Percentiles rank a stretch among this genome's conserved stretches.
Conservation (phyloP, 2,797 vertebrate genomes). For the Ctenopoma kingsleyae region DNA sequence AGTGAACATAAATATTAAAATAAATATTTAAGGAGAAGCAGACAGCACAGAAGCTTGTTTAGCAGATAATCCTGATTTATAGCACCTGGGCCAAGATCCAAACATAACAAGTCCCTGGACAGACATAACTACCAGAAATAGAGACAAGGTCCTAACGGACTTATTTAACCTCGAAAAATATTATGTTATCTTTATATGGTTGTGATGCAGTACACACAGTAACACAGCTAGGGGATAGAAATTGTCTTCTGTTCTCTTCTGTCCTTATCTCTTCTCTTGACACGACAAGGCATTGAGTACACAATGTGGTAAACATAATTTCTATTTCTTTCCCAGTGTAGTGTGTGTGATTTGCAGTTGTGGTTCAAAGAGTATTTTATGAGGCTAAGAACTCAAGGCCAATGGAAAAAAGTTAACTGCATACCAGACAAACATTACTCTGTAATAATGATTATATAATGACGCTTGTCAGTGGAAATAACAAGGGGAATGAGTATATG, state of each 20-base stretch:
- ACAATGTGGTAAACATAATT: constrained; percentile 26
- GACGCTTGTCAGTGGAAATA: constrained; percentile 33
- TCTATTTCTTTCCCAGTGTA: constrained; percentile 27
- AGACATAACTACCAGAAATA: constrained; percentile 52
- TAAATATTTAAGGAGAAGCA: constrained; percentile 21
- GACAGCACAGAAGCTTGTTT: constrained; percentile 54
- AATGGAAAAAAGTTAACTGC: constrained; percentile 38
- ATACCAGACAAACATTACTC: constrained; percentile 54
- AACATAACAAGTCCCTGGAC: constrained; percentile 53
- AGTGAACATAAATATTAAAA: background rate
- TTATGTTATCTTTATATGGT: constrained; percentile 34
- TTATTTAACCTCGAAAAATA: constrained; percentile 36
- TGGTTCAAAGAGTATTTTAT: constrained; percentile 44
- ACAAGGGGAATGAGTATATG: background rate
- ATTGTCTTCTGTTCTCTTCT: background rate
- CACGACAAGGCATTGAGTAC: constrained; percentile 28
- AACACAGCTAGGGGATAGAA: background rate
- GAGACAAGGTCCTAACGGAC: constrained; percentile 33
- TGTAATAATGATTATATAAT: constrained; percentile 57
- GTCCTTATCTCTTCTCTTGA: constrained; percentile 3
- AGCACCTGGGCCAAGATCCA: constrained; percentile 39
- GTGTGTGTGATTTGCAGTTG: constrained; percentile 38
- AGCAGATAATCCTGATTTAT: constrained; percentile 50
- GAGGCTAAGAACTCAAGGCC: constrained; percentile 21
- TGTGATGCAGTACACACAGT: constrained; percentile 14